Percentiles rank a stretch among this genome's conserved stretches.
Conservation (phyloP, 2,113 vertebrate genomes). For the Toxotes jaculatrix region DNA sequence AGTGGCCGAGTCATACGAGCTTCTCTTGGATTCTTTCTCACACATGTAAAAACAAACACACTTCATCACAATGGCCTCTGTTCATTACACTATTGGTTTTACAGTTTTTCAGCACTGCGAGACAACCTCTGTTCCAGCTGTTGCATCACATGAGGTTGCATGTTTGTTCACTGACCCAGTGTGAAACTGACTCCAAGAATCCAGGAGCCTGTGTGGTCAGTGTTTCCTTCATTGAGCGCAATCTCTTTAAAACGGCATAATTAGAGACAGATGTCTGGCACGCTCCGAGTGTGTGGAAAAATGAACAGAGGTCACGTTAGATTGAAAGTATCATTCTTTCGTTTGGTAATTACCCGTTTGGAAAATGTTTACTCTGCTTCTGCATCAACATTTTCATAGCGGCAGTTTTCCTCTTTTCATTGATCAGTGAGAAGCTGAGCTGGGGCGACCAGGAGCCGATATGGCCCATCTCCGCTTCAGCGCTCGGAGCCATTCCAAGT, state of each 20-base stretch:
- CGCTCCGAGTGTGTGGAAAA: not conserved
- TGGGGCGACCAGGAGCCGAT: conserved; percentile 81
- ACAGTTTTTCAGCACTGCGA: not conserved
- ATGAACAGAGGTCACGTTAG: not conserved
- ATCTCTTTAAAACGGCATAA: conserved; percentile 22
- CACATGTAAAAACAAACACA: conserved; percentile 7
- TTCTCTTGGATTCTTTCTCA: not conserved
- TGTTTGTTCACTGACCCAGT: conserved; percentile 35
- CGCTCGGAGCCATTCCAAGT: conserved; percentile 69
- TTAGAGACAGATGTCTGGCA: conserved; percentile 47
- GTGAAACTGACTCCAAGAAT: conserved; percentile 37
- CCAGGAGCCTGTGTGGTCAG: conserved; percentile 43
- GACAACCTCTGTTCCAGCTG: conserved; percentile 17
- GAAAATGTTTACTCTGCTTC: conserved; percentile 28
- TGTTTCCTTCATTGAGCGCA: conserved; percentile 24
- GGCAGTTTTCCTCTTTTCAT: not conserved
- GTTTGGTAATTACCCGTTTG: conserved; percentile 3
- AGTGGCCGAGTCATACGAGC: conserved; percentile 33
- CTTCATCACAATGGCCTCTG: not conserved
- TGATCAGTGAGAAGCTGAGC: conserved; percentile 65
- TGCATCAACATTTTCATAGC: not conserved
- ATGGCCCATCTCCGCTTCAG: conserved; percentile 63
- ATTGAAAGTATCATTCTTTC: not conserved
- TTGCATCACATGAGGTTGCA: conserved; percentile 5
- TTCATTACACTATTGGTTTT: not conserved